Percentiles rank a stretch among this genome's conserved stretches.
Evolutionary conservation across 2,888 invertebrate genomes (phyloP).

Genomic region (Agapostemon virescens): DNA sequence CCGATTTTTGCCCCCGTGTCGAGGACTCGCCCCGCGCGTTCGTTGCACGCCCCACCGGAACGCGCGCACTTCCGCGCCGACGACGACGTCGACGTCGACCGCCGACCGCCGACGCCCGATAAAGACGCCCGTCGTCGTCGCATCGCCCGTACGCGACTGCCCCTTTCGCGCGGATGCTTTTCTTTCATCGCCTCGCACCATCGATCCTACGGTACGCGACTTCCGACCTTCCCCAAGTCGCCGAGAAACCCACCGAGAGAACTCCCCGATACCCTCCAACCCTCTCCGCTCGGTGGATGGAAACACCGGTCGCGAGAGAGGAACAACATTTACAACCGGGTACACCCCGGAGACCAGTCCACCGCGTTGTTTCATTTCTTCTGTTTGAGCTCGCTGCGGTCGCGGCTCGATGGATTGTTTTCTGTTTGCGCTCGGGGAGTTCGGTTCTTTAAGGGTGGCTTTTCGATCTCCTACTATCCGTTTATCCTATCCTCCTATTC

Average conservation of each 20-base stretch:
- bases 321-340: constrained; percentile 3
- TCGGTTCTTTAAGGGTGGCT: neutral
- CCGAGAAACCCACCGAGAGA: constrained; percentile 7
- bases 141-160: constrained; percentile 47
- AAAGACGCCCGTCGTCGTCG: constrained; percentile 53
- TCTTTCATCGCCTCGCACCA: constrained; percentile 51
- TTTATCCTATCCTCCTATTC: too few species aligned
- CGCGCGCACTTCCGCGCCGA: neutral
- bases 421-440: neutral
- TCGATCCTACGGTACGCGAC: constrained; percentile 53
- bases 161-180: constrained; percentile 57
- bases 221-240: constrained; percentile 59
- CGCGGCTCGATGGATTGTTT: neutral
- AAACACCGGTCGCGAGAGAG: constrained; percentile 3
- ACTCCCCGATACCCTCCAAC: neutral
- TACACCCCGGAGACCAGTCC: constrained; percentile 2
- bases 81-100: neutral
- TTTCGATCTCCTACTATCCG: neutral
- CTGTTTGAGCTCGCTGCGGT: neutral
- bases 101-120: constrained; percentile 35
- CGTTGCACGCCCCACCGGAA: neutral
- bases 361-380: constrained; percentile 4
- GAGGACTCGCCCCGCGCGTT: neutral
- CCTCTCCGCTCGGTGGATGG: constrained; percentile 20
- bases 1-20: constrained; percentile 1